phyloP scores from a whole-genome alignment of 2,888 invertebrate species.

The Gymnoscelis rufifasciata region DNA sequence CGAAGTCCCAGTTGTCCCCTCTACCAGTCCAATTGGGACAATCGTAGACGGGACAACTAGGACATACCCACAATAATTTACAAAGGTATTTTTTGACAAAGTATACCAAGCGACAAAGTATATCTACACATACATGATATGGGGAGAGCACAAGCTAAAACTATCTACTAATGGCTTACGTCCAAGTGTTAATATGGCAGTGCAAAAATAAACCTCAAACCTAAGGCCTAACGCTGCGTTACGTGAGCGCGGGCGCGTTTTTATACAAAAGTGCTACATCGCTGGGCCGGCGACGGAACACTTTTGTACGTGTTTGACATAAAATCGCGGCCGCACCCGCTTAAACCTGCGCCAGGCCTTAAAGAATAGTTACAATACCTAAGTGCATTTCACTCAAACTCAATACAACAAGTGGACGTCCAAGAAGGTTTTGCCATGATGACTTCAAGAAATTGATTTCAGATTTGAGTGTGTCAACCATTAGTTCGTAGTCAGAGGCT shows the following conservation, averaged over 20 bases:
- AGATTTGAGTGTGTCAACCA: slow-evolving; percentile 98
- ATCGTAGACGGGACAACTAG: no score
- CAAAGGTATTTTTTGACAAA: no score
- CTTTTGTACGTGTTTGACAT: no score
- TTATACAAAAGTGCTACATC: no score
- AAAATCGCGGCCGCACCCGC: no score
- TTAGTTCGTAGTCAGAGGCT: slow-evolving; percentile 97
- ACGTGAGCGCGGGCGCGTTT: no score
- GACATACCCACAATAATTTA: no score
- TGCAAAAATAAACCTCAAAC: no score
- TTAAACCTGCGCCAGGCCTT: slow-evolving; percentile 43
- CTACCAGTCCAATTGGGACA: no score
- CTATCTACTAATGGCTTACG: not conserved
- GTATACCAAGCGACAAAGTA: not conserved
- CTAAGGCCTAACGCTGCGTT: no score
- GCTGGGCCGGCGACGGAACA: no score
- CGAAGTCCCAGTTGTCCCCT: no score
- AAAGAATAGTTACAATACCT: slow-evolving; percentile 79
- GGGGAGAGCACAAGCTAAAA: not conserved
- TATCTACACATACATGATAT: not conserved
- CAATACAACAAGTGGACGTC: slow-evolving; percentile 96
- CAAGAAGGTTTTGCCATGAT: slow-evolving; percentile 98
- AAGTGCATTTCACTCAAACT: slow-evolving; percentile 92
- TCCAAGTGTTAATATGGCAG: slow-evolving; percentile 16
- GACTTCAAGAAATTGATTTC: slow-evolving; percentile 99